Base-by-base conservation (phyloP, 2,888 invertebrate genomes). In the Amiota mariae region DNA sequence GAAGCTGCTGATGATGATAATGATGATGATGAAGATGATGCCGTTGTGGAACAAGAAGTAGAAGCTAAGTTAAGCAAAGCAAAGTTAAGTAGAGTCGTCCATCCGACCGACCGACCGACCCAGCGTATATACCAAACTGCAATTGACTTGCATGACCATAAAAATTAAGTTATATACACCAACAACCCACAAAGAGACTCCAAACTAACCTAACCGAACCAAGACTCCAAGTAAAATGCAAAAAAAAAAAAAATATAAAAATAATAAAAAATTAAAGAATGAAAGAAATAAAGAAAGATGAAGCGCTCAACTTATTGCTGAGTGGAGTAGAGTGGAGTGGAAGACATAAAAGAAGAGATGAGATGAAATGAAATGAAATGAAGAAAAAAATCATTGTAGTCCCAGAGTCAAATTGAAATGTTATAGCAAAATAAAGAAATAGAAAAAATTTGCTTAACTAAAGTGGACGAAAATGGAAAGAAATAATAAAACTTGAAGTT, bases 141-240 rank as follows among this genome's bases (percentile, higher is more conserved):
- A 83, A 83, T 83, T 83, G 83, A 83, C 86, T 82, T 85, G 86
- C 85, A 86, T 86, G 87, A 82, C 86, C 87, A 86, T 86, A 86
- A 82, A 85, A 86, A 86, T 86, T 87, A 86, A 86, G 85, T 84
- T 87, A 85, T 83, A 85, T 85, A 82, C 84, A 81, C 82, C 84
- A 79, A 81, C 67, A 51, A 20, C 67, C 67, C n/a, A 15, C 72
- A 56, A 36, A 48, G 67, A 46, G 67, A 46, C 67, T 15, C 48
- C 18, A 46, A 24, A 1, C 24, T 24, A 24, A 24, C 24, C 24
- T 24, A 24, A 24, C 24, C 24, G 3, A 24, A 24, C 24, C 3
- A 24, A 48, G 67, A 46, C 67, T 15, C 48, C 18, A 46, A n/a
- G 67, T 51, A 67, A 67, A 51, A 48, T 64, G 64, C 64, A 15